Percentiles rank a stretch among this genome's conserved stretches.
Conservation (phyloP, 2,113 vertebrate genomes). For the Hyaena hyaena region DNA sequence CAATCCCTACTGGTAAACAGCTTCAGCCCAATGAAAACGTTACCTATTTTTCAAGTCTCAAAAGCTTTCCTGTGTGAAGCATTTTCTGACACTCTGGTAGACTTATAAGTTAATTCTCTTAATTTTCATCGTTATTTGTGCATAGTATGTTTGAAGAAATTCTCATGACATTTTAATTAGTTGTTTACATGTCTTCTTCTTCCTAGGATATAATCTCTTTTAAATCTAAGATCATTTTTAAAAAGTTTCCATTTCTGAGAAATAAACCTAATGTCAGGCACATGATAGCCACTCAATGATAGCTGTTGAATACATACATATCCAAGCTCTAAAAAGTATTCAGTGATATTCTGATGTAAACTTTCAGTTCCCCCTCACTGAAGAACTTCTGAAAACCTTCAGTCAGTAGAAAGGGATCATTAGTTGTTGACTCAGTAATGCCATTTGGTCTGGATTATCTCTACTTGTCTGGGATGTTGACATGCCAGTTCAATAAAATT, state of each 20-base stretch:
- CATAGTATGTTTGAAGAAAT: background rate
- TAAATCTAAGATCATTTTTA: background rate
- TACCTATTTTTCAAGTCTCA: background rate
- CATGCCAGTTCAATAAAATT: background rate
- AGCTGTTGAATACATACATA: background rate
- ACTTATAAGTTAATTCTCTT: background rate
- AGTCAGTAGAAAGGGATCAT: background rate
- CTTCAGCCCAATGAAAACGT: background rate
- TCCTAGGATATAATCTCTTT: background rate
- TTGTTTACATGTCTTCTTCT: background rate
- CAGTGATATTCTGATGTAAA: background rate
- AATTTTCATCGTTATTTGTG: background rate
- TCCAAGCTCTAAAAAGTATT: background rate
- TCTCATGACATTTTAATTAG: background rate
- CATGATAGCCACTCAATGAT: background rate
- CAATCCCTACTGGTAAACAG: background rate
- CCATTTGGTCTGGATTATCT: background rate
- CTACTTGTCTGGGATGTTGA: background rate
- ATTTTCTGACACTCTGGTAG: background rate
- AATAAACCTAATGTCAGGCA: background rate
- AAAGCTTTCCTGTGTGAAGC: background rate
- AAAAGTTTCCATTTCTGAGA: background rate
- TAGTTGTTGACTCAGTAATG: background rate
- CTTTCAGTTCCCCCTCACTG: background rate
- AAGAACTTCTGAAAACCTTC: background rate